Evolutionary conservation across 2,888 invertebrate species (phyloP).

Genomic region (Drosophila anomelani): DNA sequence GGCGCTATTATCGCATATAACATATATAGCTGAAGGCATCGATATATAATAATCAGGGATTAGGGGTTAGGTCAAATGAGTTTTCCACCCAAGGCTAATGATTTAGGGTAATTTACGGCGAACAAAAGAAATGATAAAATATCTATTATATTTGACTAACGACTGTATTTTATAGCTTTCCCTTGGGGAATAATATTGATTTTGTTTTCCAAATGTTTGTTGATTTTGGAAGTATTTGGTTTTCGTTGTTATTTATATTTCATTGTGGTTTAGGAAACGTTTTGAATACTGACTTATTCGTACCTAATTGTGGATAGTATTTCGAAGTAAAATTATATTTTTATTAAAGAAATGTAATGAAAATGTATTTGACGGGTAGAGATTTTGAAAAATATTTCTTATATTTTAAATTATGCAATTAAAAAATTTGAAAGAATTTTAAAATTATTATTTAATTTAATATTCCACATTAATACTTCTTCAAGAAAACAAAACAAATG

Average conservation of each 20-base stretch:
- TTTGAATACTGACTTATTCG: not conserved
- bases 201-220: not conserved
- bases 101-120: not conserved
- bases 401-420: too few relatives aligned
- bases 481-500: not conserved
- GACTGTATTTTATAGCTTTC: not conserved
- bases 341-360: too few relatives aligned
- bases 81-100: constrained; percentile 13
- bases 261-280: not conserved
- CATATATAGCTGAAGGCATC: constrained; percentile 1
- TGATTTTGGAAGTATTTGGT: not conserved
- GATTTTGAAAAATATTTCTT: too few relatives aligned
- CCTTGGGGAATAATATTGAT: not conserved
- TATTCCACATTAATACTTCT: constrained; percentile 35
- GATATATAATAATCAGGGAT: constrained; percentile 16
- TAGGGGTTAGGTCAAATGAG: constrained; percentile 14
- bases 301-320: not conserved
- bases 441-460: too few relatives aligned
- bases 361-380: too few relatives aligned
- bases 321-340: not conserved
- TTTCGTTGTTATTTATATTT: not conserved
- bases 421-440: too few relatives aligned
- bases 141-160: constrained; percentile 2
- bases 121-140: not conserved
- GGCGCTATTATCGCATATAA: constrained; percentile 18